Evolutionary conservation across 2,113 vertebrate genomes (phyloP), one percentile per base, ranked within the genome.

Genomic region (Nyctereutes procyonoides): DNA sequence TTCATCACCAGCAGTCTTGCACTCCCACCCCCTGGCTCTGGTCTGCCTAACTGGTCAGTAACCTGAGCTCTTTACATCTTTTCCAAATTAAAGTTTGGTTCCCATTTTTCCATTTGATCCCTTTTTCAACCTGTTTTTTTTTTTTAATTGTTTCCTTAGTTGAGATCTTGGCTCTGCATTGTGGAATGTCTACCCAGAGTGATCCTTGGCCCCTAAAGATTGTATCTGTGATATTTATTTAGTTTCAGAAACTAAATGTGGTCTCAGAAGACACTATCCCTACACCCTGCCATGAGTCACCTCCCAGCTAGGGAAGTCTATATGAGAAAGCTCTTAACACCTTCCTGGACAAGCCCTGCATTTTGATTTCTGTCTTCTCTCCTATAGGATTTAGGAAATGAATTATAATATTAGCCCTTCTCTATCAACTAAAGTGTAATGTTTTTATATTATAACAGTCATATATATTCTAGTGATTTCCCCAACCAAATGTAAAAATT

Each of bases 361-460:
- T 28, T 81, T n/a, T 83, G 8, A 76, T 82, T 84, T 88, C 26
- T 88, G 81, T 91, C 77, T 80, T 95, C 55, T 88, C 84, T 38
- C 19, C 48, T 86, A 8, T 55, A 81, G 90, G 35, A 69, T 55
- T 63, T 80, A 56, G 17, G 28, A 76, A 74, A 74, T 74, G 58
- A 67, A 51, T 16, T 13, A 14, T 69, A 88, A 92, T 71, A 48
- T 58, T 19, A 92, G 53, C 8, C 62, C 12, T 77, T 35, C 53
- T 92, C 69, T 4, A 95, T 28, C 84, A 85, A 43, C 16, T n/a
- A 71, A 79, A 90, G 48, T 60, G 82, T 80, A 86, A 51, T 92
- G 80, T 53, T 92, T 94, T 88, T 83, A 43, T 94, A 67, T 53
- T 91, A 38, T n/a, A 63, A 83, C 11, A 79, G 71, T 96, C 38